Evolutionary conservation across 1,140 invertebrate species (phyloP).

Genomic region (Coptotermes formosanus): DNA sequence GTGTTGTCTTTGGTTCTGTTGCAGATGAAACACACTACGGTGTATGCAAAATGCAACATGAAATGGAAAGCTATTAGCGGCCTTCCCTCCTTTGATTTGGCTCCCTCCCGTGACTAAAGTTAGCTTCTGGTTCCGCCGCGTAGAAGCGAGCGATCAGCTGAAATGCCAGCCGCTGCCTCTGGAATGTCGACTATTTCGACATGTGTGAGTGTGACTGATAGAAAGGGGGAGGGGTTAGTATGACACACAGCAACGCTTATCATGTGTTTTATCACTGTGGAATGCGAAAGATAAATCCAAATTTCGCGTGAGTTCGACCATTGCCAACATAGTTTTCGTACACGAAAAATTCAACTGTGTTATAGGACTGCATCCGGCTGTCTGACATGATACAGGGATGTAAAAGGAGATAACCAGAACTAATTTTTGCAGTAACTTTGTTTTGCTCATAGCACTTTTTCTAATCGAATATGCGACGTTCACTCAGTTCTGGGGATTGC

Average conservation of each 20-base stretch:
- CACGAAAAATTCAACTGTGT: too few species aligned
- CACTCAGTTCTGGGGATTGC: too few species aligned
- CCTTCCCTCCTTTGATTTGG: conserved; percentile 4
- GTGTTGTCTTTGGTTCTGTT: too few species aligned
- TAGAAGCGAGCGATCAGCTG: not conserved
- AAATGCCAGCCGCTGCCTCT: not conserved
- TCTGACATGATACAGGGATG: too few species aligned
- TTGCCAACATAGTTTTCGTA: too few species aligned
- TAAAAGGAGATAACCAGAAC: too few species aligned
- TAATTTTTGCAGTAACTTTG: too few species aligned
- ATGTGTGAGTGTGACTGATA: not conserved
- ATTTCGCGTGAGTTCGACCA: too few species aligned
- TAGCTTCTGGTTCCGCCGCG: not conserved
- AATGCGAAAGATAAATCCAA: not conserved
- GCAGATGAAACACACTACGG: not conserved
- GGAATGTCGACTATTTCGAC: not conserved
- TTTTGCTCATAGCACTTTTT: too few species aligned
- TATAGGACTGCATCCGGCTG: too few species aligned
- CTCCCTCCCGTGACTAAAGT: conserved; percentile 1
- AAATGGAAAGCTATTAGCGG: not conserved
- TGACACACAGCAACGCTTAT: not conserved
- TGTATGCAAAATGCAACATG: not conserved
- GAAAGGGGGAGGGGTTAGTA: not conserved
- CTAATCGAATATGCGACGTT: too few species aligned
- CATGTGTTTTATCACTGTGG: not conserved